Conservation (phyloP, 2,113 vertebrate species). For the Prolemur simus region DNA sequence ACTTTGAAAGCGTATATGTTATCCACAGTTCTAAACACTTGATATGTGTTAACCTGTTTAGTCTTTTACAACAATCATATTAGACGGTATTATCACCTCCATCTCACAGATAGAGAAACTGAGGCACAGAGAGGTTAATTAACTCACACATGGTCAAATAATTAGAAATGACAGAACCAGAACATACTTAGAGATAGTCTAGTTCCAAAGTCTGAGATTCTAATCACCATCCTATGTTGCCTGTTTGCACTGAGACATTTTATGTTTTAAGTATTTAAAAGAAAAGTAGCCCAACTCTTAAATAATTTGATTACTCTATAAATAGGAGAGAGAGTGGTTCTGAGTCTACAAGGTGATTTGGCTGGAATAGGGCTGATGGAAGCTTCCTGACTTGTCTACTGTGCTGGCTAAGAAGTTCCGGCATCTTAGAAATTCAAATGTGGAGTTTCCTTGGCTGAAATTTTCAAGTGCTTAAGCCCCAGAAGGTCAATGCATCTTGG, state of each 20-base stretch:
- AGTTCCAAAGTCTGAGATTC: background rate
- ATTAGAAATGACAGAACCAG: background rate
- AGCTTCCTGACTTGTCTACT: background rate
- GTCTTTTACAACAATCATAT: background rate
- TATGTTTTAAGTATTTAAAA: background rate
- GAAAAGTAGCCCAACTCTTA: background rate
- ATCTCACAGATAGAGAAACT: background rate
- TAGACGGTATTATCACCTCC: background rate
- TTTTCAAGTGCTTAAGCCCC: background rate
- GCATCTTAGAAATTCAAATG: background rate
- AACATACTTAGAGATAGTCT: background rate
- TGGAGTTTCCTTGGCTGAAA: background rate
- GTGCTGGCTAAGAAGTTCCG: background rate
- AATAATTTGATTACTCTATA: background rate
- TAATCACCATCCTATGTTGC: background rate
- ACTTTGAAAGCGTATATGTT: background rate
- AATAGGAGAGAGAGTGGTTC: background rate
- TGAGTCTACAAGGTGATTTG: background rate
- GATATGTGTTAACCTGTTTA: background rate
- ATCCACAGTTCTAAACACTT: background rate
- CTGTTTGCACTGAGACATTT: background rate
- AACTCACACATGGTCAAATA: background rate
- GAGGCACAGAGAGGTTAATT: background rate
- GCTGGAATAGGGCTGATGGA: background rate
- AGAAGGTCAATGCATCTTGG: background rate